These are phyloP conservation scores for Mirounga angustirostris DNA, from an alignment of 2,113 vertebrate species.

Conservation along the genomic window DNA sequence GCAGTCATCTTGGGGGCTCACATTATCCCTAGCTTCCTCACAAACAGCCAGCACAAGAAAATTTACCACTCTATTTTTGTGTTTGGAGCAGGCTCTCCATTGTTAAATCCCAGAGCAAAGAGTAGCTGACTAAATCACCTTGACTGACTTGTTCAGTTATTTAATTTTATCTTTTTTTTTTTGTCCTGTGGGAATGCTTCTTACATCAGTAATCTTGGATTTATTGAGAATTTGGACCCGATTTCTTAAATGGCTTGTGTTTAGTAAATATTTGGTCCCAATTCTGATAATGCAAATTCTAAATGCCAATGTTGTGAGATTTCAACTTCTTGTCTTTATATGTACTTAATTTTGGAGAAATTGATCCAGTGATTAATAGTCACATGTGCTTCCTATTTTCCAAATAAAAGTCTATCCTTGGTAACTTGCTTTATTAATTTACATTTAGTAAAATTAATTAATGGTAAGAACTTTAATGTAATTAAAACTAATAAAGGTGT, in stretches of 20 bases:
- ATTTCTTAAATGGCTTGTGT: background rate
- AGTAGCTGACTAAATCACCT: background rate
- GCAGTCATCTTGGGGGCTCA: rapidly evolving
- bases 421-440: background rate
- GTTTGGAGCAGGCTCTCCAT: background rate
- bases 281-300: background rate
- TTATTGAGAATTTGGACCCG: background rate
- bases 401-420: background rate
- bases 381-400: background rate
- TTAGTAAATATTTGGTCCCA: background rate
- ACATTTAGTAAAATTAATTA: background rate
- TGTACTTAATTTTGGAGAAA: background rate
- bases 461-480: background rate
- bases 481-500: background rate
- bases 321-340: background rate
- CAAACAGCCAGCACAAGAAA: background rate
- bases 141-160: background rate
- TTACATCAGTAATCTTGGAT: background rate
- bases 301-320: background rate
- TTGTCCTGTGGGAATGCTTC: background rate
- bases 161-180: background rate
- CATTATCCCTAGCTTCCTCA: background rate
- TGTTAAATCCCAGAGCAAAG: background rate
- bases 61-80: background rate
- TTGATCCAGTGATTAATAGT: background rate